Conservation (phyloP, 2,888 invertebrate genomes). For the Aricia artaxerxes region DNA sequence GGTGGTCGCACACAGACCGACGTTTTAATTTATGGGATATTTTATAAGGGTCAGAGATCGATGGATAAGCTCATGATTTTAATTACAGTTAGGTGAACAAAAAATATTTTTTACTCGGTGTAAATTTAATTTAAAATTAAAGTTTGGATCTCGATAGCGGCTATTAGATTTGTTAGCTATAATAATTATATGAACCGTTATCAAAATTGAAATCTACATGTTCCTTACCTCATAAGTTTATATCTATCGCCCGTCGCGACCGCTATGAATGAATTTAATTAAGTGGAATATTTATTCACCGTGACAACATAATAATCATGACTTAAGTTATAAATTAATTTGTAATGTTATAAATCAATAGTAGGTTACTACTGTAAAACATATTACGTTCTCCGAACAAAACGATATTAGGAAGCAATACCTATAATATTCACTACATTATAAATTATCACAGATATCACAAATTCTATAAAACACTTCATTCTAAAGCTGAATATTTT, state of each 20-base stretch:
- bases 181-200: conserved; percentile 17
- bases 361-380: too few species aligned
- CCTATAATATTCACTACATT: too few species aligned
- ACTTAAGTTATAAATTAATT: too few species aligned
- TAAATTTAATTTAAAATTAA: conserved; percentile 3
- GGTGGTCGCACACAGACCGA: neutral
- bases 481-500: too few species aligned
- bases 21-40: conserved; percentile 12
- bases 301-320: neutral
- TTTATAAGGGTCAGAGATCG: conserved; percentile 10
- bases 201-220: neutral
- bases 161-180: conserved; percentile 16
- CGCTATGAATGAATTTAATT: neutral
- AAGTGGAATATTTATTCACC: neutral
- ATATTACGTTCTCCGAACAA: too few species aligned
- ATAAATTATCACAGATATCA: too few species aligned
- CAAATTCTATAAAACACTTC: neutral
- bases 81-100: neutral
- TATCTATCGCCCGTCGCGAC: neutral
- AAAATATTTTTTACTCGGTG: neutral
- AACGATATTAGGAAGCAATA: too few species aligned
- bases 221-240: neutral
- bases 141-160: neutral
- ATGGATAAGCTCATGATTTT: conserved; percentile 12
- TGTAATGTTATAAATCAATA: too few species aligned